Percentiles rank a stretch among this genome's conserved stretches.
phyloP scores from a whole-genome alignment of 2,888 invertebrate genomes.

The Hirtodrosophila trivittata region DNA sequence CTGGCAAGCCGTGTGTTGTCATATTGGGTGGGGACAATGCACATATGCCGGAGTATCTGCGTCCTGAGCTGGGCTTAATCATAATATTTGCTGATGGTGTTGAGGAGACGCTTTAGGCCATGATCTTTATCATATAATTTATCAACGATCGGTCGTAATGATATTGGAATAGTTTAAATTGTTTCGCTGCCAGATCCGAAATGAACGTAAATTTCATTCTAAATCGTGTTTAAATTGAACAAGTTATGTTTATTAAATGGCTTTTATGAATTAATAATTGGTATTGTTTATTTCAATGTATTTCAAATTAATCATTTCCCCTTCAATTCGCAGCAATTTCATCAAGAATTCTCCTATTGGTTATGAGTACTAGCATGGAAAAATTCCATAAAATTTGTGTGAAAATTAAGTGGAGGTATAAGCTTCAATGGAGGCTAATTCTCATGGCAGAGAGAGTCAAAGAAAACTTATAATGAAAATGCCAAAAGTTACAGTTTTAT shows the following conservation, averaged over 20 bases:
- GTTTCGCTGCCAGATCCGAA: too few species aligned
- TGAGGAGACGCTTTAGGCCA: slow-evolving; percentile 35
- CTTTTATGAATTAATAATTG: too few species aligned
- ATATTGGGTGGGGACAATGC: slow-evolving; percentile 50
- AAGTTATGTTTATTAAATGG: background rate
- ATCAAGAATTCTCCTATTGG: too few species aligned
- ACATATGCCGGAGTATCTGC: slow-evolving; percentile 59
- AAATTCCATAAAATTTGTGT: too few species aligned
- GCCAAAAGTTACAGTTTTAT: slow-evolving; percentile 41
- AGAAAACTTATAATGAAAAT: slow-evolving; percentile 59
- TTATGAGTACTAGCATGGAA: too few species aligned
- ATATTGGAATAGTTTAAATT: too few species aligned
- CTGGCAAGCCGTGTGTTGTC: slow-evolving; percentile 50
- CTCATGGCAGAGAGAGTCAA: too few species aligned
- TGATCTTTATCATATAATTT: too few species aligned
- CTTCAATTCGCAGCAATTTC: too few species aligned
- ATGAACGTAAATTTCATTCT: background rate
- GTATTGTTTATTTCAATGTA: slow-evolving; percentile 3
- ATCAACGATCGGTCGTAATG: too few species aligned
- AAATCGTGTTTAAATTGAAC: background rate
- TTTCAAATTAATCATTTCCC: slow-evolving; percentile 41
- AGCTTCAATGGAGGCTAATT: slow-evolving; percentile 27
- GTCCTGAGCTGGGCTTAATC: slow-evolving; percentile 46
- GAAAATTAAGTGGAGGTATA: too few species aligned
- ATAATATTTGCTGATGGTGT: slow-evolving; percentile 61